Base-by-base conservation (phyloP, 2,888 invertebrate species). In the Tetragonula carbonaria region DNA sequence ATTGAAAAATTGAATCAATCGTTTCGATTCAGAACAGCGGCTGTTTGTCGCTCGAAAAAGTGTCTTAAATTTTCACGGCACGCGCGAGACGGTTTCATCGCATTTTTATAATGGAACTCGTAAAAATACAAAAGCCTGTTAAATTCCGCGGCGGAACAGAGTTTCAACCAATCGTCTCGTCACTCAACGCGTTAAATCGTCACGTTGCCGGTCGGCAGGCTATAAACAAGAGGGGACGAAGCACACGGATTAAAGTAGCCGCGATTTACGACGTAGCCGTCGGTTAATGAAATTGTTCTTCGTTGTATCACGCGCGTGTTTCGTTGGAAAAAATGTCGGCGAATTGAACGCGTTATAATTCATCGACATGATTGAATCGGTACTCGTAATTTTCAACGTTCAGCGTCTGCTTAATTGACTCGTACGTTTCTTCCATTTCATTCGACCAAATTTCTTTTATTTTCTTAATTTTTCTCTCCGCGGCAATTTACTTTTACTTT, bases 221-320 rank as follows among this genome's bases (percentile, higher is more conserved):
- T 28, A 65, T 78, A 66, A 78, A 78, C 50, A 78, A 78, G 50
- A 45, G 28, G 51, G 23, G 33, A 62, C n/a, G 65, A 57, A 50
- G 57, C 50, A 28, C 65, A 2, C n/a, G 66, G 65, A 78, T 78
- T 74, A 78, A 78, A 66, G 78, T 16, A 66, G 50, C 50, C 66
- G 28, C 50, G 63, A 78, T 78, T 78, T 73, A 78, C 66, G 57
- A 18, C 5, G n/a, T n/a, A 66, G 66, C 8, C 8, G 55, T 74
- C 45, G 74, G 78, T n/a, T 78, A 78, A 78, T 78, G 74, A 74
- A 78, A 78, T 78, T 66, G 78, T 78, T 74, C 78, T 50, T 74
- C 33, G 50, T 45, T 6, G 28, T 33, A n/a, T 13, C 11, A 16
- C 45, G 55, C 53, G 28, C 16, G 45, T 50, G 45, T 67, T 23